Conservation (phyloP, 37 sponge, comb jelly and placozoan genomes). For the Beroe ovata region DNA sequence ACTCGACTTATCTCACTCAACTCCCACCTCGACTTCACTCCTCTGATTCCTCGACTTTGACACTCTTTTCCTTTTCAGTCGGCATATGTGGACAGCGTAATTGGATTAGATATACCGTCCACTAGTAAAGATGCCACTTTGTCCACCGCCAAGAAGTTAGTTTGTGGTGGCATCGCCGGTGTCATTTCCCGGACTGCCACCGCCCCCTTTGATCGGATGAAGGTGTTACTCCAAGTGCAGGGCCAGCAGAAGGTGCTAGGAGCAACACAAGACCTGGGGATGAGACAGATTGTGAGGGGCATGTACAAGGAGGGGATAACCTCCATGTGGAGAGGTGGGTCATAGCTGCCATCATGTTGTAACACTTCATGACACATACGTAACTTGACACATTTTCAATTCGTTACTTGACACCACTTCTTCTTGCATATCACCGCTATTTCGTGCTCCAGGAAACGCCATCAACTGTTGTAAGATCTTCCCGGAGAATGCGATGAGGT, state of each 20-base stretch:
- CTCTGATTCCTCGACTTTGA: too few relatives aligned
- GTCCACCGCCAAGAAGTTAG: neutral
- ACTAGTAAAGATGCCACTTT: neutral
- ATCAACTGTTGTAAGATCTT: constrained; percentile 42
- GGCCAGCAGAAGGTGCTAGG: constrained; percentile 36
- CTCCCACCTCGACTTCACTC: too few relatives aligned
- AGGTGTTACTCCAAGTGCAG: constrained; percentile 60
- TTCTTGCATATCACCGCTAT: too few relatives aligned
- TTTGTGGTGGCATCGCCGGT: constrained; percentile 27
- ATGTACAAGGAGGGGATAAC: constrained; percentile 18
- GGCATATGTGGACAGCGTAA: constrained; percentile 35
- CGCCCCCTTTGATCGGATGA: constrained; percentile 14
- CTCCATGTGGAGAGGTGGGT: constrained; percentile 43
- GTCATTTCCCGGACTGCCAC: constrained; percentile 43
- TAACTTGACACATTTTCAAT: too few relatives aligned
- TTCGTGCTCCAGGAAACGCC: constrained; percentile 52
- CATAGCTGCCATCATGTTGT: too few relatives aligned
- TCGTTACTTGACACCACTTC: too few relatives aligned
- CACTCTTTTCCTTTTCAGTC: too few relatives aligned
- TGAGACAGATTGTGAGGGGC: neutral
- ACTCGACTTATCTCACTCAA: too few relatives aligned
- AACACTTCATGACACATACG: too few relatives aligned
- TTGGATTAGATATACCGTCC: neutral
- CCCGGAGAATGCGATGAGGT: constrained; percentile 23
- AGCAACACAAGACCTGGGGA: neutral